Evolutionary conservation across 2,888 invertebrate species (phyloP).

Genomic region (Metopia argyrocephala): DNA sequence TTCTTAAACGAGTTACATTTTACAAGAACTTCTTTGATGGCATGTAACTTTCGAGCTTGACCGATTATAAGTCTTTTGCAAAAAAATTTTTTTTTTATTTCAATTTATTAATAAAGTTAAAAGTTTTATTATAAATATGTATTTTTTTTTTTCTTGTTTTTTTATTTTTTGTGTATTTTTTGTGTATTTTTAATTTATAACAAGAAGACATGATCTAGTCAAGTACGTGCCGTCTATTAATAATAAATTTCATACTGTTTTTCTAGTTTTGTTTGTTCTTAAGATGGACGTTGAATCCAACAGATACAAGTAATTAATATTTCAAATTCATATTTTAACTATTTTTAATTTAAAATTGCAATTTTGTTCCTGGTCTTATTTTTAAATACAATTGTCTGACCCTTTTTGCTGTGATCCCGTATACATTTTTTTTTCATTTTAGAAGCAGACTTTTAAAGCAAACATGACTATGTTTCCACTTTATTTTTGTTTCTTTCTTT

Average conservation of each 20-base stretch:
- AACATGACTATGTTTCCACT: neutral
- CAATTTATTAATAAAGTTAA: no score
- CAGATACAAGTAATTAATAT: conserved; percentile 16
- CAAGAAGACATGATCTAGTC: neutral
- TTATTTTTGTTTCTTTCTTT: neutral
- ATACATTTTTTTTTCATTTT: conserved; percentile 16
- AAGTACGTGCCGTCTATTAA: neutral
- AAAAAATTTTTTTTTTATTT: no score
- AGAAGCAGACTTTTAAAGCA: conserved; percentile 29
- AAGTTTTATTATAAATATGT: no score
- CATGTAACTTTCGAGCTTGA: no score
- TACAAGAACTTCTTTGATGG: no score
- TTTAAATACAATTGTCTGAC: conserved; percentile 49
- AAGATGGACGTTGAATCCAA: no score
- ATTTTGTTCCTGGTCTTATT: neutral
- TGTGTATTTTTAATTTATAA: neutral
- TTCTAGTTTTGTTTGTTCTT: neutral
- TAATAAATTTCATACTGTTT: neutral
- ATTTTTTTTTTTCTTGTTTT: neutral
- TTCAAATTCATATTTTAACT: conserved; percentile 13
- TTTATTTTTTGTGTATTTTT: neutral
- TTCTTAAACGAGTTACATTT: no score
- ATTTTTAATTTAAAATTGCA: neutral
- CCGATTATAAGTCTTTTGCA: no score
- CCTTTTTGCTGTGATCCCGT: conserved; percentile 40